Evolutionary conservation across 2,797 vertebrate species (phyloP).

Genomic region (Hafferia zeledoni): DNA sequence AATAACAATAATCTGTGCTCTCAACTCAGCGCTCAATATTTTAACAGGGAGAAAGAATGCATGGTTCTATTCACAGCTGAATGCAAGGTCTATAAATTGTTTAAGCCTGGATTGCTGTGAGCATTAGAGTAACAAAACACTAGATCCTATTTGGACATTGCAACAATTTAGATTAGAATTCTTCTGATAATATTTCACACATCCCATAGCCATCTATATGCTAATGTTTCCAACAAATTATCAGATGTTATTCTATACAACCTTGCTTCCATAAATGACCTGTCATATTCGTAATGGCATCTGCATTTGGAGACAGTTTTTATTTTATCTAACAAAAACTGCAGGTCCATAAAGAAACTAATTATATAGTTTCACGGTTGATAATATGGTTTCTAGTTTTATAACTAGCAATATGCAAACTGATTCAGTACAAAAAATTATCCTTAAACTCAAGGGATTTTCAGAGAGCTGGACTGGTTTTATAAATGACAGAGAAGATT

Average conservation of each 20-base stretch:
- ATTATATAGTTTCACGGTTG: constrained; percentile 74
- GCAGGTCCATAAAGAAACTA: constrained; percentile 73
- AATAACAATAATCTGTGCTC: constrained; percentile 20
- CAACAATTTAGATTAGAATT: constrained; percentile 72
- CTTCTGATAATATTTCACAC: constrained; percentile 71
- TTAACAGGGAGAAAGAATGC: background rate
- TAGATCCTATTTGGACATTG: constrained; percentile 63
- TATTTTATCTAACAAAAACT: constrained; percentile 74
- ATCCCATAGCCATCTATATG: constrained; percentile 76
- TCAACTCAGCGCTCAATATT: constrained; percentile 25
- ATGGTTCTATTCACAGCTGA: constrained; percentile 23
- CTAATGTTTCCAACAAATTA: constrained; percentile 78
- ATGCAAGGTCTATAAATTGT: constrained; percentile 44
- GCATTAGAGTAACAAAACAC: constrained; percentile 55
- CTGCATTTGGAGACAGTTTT: constrained; percentile 67
- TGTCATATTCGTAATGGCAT: constrained; percentile 72
- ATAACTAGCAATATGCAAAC: constrained; percentile 63
- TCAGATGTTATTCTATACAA: constrained; percentile 71
- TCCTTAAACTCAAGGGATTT: constrained; percentile 16
- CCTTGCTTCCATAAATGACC: constrained; percentile 73
- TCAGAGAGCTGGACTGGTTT: background rate
- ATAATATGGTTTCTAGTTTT: constrained; percentile 74
- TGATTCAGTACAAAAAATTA: constrained; percentile 46
- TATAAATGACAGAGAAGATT: background rate
- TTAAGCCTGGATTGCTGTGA: constrained; percentile 33